Conservation (phyloP, 2,797 vertebrate species). For the Gallinago nigripennis region DNA sequence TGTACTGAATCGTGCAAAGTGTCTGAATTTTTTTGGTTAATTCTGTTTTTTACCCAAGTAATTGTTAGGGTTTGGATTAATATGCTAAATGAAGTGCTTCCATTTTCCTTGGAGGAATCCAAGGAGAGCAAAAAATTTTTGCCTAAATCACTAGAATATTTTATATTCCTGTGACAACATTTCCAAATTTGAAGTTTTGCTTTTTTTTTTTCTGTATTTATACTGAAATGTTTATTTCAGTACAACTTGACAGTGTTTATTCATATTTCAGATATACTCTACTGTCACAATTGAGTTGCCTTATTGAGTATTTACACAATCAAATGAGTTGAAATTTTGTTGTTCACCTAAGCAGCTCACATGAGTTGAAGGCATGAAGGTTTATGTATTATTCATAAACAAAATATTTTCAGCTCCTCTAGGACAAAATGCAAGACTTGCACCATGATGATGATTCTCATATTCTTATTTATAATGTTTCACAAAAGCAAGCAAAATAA, state of each 20-base stretch:
- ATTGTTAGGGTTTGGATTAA: background rate
- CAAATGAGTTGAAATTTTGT: background rate
- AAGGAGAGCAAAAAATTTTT: background rate
- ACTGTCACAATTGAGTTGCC: background rate
- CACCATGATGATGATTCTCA: background rate
- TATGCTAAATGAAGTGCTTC: background rate
- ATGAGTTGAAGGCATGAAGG: background rate
- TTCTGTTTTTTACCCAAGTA: background rate
- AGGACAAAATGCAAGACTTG: background rate
- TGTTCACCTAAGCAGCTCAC: background rate
- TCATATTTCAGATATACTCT: background rate
- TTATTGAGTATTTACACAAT: background rate
- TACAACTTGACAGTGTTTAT: background rate
- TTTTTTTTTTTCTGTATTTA: background rate
- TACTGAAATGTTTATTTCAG: background rate
- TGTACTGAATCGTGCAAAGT: background rate
- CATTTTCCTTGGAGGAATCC: background rate
- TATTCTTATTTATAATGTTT: background rate
- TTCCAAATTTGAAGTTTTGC: background rate
- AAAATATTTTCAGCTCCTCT: background rate
- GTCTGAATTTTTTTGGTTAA: background rate
- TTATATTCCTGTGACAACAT: background rate
- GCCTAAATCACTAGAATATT: background rate
- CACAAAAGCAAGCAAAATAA: background rate
- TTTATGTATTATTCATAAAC: background rate